phyloP scores from a whole-genome alignment of 2,113 vertebrate genomes.

The Gasterosteus nipponicus region DNA sequence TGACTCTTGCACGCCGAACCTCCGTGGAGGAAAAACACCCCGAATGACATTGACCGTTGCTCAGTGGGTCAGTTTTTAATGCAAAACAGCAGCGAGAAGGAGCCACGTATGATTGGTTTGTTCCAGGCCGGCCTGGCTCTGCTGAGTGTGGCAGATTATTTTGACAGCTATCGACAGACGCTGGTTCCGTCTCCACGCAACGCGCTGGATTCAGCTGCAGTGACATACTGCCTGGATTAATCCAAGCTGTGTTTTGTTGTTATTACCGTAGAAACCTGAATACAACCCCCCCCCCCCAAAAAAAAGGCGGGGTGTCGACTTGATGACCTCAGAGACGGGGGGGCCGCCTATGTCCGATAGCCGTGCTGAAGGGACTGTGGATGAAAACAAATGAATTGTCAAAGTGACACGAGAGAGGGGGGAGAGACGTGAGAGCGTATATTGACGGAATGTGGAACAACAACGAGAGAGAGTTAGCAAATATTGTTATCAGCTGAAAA shows the following conservation, averaged over 20 bases:
- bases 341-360: constrained; percentile 19
- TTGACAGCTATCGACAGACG: constrained; percentile 42
- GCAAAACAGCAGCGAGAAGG: not conserved
- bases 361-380: constrained; percentile 6
- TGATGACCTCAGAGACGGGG: constrained; percentile 36
- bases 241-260: constrained; percentile 69
- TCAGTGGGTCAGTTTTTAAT: constrained; percentile 5
- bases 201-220: constrained; percentile 51
- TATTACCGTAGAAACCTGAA: constrained; percentile 60
- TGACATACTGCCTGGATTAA: constrained; percentile 50
- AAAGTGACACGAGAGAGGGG: not conserved
- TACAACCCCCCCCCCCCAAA: not conserved
- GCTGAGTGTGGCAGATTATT: constrained; percentile 31
- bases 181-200: constrained; percentile 7
- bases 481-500: constrained; percentile 1
- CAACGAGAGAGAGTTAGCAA: not conserved
- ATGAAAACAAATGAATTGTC: not conserved
- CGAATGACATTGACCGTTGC: not conserved
- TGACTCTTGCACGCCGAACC: not conserved
- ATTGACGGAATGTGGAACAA: not conserved
- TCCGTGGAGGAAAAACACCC: not conserved
- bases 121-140: constrained; percentile 21
- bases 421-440: constrained; percentile 1
- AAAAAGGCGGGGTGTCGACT: constrained; percentile 22
- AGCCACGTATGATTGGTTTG: constrained; percentile 20